Evolutionary conservation across 2,888 invertebrate genomes (phyloP), one percentile per base, ranked within the genome.

Genomic region (Leucophenga maculata): DNA sequence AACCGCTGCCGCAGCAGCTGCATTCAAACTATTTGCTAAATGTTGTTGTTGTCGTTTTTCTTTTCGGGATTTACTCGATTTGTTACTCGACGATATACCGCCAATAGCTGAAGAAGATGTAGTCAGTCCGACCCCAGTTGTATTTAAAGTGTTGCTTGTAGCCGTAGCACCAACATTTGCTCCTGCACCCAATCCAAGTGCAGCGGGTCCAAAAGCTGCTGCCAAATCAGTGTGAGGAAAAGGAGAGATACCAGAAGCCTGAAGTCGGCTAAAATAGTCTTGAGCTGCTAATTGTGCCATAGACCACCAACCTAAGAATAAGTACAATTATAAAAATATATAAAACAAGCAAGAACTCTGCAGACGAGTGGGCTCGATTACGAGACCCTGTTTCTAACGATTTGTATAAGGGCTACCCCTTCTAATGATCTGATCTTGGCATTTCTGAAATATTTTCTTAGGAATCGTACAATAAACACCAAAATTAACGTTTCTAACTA

Each of bases 231-330:
- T 93, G 86, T 89, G 89, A 0, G 94, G 91, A 88, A 95, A 93
- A 82, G 92, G 92, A 55, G 91, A 91, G 69, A 95, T 87, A 22
- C 94, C 94, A 9, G 94, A 93, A 3, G 94, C 94, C 88, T 95
- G 95, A 75, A 96, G 89, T 72, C 95, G 91, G 60, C 94, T 94
- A 77, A 96, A 91, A 89, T 96, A 96, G 88, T 96, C 95, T 88
- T 96, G 96, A 0, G 95, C 95, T 46, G 95, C 95, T 79, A 96
- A 90, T 87, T 96, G 95, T 54, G 95, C 95, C 94, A 96, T 95
- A 22, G 94, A 94, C 95, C 95, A 96, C 96, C 96, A 96, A 88
- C 94, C 95, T 94, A 88, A 39, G 88, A 48, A 32, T 65, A 65
- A 31, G 2, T 1, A 60, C 3, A 70, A 77, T 44, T 32, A 9